phyloP scores from a whole-genome alignment of 1,140 invertebrate species.

The Epicauta chinensis region DNA sequence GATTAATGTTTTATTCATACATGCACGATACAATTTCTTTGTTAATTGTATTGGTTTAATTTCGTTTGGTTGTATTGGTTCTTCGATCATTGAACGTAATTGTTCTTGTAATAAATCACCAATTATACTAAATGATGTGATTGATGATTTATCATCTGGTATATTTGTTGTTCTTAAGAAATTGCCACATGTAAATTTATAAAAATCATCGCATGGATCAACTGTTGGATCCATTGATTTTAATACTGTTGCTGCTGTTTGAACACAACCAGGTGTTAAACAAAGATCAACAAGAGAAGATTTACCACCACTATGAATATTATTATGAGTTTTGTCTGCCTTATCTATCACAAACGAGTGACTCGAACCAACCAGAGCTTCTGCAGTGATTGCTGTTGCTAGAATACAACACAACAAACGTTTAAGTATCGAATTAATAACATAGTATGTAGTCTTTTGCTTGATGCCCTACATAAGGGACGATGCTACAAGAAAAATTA shows the following conservation, averaged over 20 bases:
- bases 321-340: too few relatives aligned
- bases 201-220: constrained; percentile 89
- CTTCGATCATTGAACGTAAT: constrained; percentile 65
- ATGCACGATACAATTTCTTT: constrained; percentile 73
- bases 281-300: constrained; percentile 40
- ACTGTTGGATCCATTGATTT: constrained; percentile 64
- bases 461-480: too few relatives aligned
- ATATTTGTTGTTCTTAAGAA: constrained; percentile 68
- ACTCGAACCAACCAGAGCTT: constrained; percentile 2
- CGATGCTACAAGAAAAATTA: too few relatives aligned
- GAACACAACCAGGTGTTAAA: constrained; percentile 57
- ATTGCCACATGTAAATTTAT: constrained; percentile 72
- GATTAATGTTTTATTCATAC: constrained; percentile 77
- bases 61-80: constrained; percentile 56
- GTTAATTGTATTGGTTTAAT: constrained; percentile 66
- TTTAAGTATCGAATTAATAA: too few relatives aligned
- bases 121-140: constrained; percentile 71
- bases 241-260: constrained; percentile 65
- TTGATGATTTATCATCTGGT: constrained; percentile 71
- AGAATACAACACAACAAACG: too few relatives aligned
- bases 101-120: constrained; percentile 75
- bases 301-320: neutral
- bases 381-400: constrained; percentile 3
- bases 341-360: neutral
- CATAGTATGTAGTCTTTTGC: too few relatives aligned